Evolutionary conservation across 2,888 invertebrate genomes (phyloP).

Genomic region (Physocephala rufipes): DNA sequence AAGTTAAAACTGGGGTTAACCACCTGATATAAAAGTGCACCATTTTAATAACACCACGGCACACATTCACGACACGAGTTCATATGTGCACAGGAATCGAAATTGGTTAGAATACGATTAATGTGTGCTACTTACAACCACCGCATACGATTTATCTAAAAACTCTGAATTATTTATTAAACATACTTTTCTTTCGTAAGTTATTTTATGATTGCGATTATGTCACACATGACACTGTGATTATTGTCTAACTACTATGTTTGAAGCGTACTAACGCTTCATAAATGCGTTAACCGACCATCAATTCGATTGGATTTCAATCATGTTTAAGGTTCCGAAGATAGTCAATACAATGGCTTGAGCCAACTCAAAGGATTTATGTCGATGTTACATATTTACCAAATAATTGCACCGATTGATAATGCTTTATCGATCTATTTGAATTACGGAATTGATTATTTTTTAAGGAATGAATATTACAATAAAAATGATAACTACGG

Average conservation of each 20-base stretch:
- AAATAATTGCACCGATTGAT: too few relatives aligned
- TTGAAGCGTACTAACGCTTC: too few relatives aligned
- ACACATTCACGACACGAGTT: not conserved
- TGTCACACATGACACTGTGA: too few relatives aligned
- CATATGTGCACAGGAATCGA: too few relatives aligned
- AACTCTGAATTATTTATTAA: slow-evolving; percentile 11
- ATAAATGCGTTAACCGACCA: not conserved
- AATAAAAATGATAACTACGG: not conserved
- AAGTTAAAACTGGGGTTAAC: slow-evolving; percentile 35
- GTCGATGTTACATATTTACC: too few relatives aligned
- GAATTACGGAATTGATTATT: not conserved
- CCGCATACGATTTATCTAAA: not conserved
- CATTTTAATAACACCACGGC: not conserved
- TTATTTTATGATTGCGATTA: not conserved
- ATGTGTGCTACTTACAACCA: not conserved
- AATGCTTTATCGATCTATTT: too few relatives aligned
- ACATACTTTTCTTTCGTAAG: not conserved
- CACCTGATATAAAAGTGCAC: slow-evolving; percentile 29
- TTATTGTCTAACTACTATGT: too few relatives aligned
- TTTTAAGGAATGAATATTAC: not conserved
- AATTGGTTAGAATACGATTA: too few relatives aligned
- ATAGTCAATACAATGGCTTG: not conserved
- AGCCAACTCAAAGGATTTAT: not conserved
- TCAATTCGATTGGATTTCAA: slow-evolving; percentile 13
- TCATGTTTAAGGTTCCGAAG: slow-evolving; percentile 13